These are phyloP conservation scores for Psammodynastes pulverulentus DNA, from an alignment of 2,113 vertebrate genomes.

Conservation along the genomic window DNA sequence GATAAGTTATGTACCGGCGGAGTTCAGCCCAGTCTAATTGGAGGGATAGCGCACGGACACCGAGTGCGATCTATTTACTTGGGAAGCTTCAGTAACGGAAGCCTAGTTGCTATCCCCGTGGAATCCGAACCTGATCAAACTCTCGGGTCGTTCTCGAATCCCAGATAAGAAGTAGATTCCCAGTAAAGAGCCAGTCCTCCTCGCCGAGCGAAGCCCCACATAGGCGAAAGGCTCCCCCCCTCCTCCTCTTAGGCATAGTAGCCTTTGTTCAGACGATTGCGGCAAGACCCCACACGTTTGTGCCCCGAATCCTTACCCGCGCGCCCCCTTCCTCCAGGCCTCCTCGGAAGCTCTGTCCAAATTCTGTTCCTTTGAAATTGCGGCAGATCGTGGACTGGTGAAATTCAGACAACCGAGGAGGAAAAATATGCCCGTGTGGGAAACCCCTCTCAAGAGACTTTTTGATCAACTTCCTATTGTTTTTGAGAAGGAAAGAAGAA, in stretches of 20 bases:
- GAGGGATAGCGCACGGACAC: not conserved
- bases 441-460: not conserved
- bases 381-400: not conserved
- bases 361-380: not conserved
- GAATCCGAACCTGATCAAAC: not conserved
- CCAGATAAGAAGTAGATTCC: not conserved
- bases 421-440: not conserved
- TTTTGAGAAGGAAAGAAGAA: not conserved
- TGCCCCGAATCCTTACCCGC: not conserved
- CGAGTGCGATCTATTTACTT: not conserved
- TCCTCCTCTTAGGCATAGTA: not conserved
- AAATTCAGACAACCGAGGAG: not conserved
- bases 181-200: not conserved
- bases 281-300: not conserved
- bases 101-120: not conserved
- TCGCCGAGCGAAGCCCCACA: not conserved
- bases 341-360: not conserved
- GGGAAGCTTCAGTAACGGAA: not conserved
- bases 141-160: not conserved
- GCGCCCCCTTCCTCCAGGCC: not conserved
- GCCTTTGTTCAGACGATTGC: not conserved
- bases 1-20: not conserved
- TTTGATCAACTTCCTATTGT: not conserved
- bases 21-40: not conserved
- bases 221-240: not conserved